Base-by-base conservation (phyloP, 30 jellyfish, hydroid and myxozoan genomes). In the Mastigias papua region DNA sequence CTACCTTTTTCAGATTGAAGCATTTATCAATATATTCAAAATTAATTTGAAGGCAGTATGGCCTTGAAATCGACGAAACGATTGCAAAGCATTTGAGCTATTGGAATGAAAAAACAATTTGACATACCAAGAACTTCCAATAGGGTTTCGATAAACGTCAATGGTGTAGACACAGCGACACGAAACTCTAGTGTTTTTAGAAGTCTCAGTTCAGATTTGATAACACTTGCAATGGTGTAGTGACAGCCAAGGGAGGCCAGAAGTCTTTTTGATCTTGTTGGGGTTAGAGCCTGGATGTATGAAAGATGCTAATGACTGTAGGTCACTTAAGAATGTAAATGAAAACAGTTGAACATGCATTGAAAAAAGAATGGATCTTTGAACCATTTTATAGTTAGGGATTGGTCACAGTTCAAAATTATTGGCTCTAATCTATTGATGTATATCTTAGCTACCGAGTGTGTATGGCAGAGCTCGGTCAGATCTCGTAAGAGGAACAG, bases 131-230 rank as follows among this genome's bases (percentile, higher is more conserved):
- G 57, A 20, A 92, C 89, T 82, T 92, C 98, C 72, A 92, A 54
- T 19, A 92, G 81, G 19, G 90, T 92, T 29, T 92, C 97, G 21
- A 92, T 32, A 69, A 67, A 87, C 1, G 95, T 72, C 48, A 92
- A 62, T 0, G 98, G 98, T 21, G 98, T 75, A 19, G 95, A 25
- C 13, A 66, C 89, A 62, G 87, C 73, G 50, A 92, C 67, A 26
- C 84, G 85, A 70, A 80, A 92, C 48, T 86, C 90, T 32, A 92
- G 35, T 26, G 98, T 81, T 62, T 83, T 80, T 54, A 92, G 68
- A n/a, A 92, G 87, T 28, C 98, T 69, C 29, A 92, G 23, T 75
- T 92, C 98, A 4, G 98, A 92, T 37, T 92, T 92, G 76, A 77
- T 68, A 49, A 92, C 90, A 34, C 91, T 78, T 34, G 95, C 23